Evolutionary conservation across 2,113 vertebrate species (phyloP), one percentile per base, ranked within the genome.

Genomic region (Balaenoptera acutorostrata): DNA sequence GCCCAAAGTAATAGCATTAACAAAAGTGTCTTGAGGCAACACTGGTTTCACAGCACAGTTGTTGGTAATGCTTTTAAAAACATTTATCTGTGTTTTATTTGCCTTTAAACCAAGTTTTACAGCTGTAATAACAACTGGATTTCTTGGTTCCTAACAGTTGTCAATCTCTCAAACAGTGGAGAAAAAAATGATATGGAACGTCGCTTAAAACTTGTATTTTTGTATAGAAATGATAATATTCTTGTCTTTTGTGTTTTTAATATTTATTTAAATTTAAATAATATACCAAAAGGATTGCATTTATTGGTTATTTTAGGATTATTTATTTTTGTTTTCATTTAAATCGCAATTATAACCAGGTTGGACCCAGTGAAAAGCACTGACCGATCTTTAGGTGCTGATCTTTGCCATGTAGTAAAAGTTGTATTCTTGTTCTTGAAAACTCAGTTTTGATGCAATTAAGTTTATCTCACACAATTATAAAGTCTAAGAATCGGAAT

Each of bases 71-170:
- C 88, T 68, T 97, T 87, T 90, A 82, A 82, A 98, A 98, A 91
- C 33, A 77, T 93, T 94, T 94, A 63, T 97, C 87, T 91, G 0
- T 96, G 84, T 83, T 98, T 88, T 89, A 36, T 96, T 98, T 98
- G 93, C 49, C 23, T 94, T 97, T 89, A 80, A 92, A 90, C 59
- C 72, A 88, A 95, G 59, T 93, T 83, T 93, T 95, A 68, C 84
- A 98, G 95, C 97, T 98, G 74, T 94, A 97, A 97, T 61, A 97
- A 97, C 94, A 96, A 59, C 10, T 90, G 61, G 31, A 74, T 92
- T 83, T 57, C 44, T 95, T 95, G 61, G 66, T 97, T 97, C 81
- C 83, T 93, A 64, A 15, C 88, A 90, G 74, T 89, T 95, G 83
- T 80, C 61, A 86, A 0, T 91, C 64, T 94, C 81, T 96, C 68